A percentile compares a stretch with the other conserved stretches of the same genome.
Evolutionary conservation across 2,888 invertebrate species (phyloP).

Genomic region (Brachyptera risi): DNA sequence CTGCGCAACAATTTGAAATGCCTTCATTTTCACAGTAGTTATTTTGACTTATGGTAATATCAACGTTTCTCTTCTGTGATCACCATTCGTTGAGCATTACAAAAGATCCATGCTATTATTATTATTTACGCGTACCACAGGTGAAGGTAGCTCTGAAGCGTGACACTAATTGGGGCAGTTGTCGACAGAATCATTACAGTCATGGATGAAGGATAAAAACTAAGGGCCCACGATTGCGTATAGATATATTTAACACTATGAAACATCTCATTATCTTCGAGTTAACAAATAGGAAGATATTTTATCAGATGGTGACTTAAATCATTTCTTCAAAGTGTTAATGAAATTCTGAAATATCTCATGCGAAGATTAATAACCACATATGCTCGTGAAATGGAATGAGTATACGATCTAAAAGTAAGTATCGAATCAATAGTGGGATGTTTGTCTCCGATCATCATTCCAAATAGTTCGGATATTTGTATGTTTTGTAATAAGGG

Average conservation of each 20-base stretch:
- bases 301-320: neutral
- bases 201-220: slow-evolving; percentile 1
- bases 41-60: slow-evolving; percentile 2
- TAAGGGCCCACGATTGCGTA: slow-evolving; percentile 9
- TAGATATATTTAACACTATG: no score
- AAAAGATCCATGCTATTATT: neutral
- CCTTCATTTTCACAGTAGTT: neutral
- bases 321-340: slow-evolving; percentile 11
- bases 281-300: slow-evolving; percentile 10
- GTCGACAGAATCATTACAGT: neutral
- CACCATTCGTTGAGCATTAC: neutral
- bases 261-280: slow-evolving; percentile 3
- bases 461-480: no score
- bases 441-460: no score
- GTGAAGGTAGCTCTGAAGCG: neutral
- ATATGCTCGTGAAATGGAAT: no score
- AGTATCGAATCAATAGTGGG: no score
- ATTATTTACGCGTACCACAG: neutral
- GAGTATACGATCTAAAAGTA: no score
- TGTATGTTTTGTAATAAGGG: no score
- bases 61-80: neutral
- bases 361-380: no score
- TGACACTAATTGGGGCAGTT: neutral
- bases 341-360: slow-evolving; percentile 3
- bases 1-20: no score